phyloP scores from a whole-genome alignment of 1,140 invertebrate species.

The Hycleus cichorii region DNA sequence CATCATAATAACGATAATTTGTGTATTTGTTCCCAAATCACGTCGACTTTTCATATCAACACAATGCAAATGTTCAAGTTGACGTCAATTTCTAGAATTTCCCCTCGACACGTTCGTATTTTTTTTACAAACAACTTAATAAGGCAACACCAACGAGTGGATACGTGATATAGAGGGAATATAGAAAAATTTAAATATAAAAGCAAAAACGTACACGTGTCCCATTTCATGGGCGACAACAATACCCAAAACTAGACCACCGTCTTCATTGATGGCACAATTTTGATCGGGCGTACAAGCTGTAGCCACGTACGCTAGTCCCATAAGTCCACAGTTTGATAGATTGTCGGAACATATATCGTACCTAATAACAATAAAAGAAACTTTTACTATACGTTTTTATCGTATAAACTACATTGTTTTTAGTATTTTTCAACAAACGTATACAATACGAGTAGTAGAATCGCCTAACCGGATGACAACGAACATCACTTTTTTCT shows the following conservation, averaged over 20 bases:
- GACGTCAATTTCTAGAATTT: no score
- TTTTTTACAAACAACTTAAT: background rate
- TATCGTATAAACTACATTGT: no score
- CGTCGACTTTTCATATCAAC: no score
- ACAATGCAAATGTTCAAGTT: no score
- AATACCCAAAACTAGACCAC: slow-evolving; percentile 56
- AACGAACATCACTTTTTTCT: background rate
- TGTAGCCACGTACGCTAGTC: slow-evolving; percentile 57
- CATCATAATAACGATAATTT: no score
- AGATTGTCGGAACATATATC: slow-evolving; percentile 42
- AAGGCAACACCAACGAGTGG: no score
- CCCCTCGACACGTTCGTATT: no score
- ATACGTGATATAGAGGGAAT: no score
- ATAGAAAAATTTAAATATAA: background rate
- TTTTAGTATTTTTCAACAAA: no score
- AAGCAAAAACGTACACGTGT: slow-evolving; percentile 52
- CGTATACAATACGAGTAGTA: no score
- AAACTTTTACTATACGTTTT: background rate
- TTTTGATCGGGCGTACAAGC: slow-evolving; percentile 56
- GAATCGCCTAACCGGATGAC: no score
- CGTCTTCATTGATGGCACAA: slow-evolving; percentile 63
- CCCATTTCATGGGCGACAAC: slow-evolving; percentile 67
- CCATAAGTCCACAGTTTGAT: slow-evolving; percentile 55
- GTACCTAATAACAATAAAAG: slow-evolving; percentile 28
- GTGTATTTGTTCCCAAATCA: no score